A percentile compares a stretch with the other conserved stretches of the same genome.
Conservation (phyloP, 1,140 invertebrate species). For the Drosophila malerkotliana region DNA sequence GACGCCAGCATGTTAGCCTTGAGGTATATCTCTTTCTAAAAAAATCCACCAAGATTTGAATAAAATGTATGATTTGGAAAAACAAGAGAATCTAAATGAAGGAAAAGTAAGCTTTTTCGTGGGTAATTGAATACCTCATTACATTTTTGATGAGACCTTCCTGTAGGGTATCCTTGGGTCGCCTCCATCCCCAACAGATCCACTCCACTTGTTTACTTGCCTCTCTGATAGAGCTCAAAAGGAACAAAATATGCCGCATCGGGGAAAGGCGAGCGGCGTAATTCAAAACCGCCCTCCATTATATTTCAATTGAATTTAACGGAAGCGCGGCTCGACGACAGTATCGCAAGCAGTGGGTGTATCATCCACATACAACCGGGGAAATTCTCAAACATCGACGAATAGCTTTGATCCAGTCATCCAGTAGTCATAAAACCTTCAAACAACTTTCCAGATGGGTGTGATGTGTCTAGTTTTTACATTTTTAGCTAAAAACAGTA, state of each 20-base stretch:
- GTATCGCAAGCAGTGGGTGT: conserved; percentile 1
- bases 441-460: not conserved
- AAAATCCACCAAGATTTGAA: not conserved
- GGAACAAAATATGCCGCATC: conserved; percentile 6
- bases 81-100: no score
- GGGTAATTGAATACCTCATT: no score
- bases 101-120: no score
- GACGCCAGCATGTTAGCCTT: conserved; percentile 43
- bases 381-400: not conserved
- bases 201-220: conserved; percentile 30
- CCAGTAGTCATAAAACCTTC: not conserved
- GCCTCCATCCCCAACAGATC: not conserved
- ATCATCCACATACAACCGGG: conserved; percentile 4
- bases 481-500: not conserved
- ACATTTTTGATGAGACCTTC: no score
- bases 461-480: not conserved
- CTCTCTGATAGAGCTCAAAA: not conserved
- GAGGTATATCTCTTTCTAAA: not conserved
- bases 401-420: not conserved
- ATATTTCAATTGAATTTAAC: conserved; percentile 77
- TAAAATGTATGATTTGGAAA: no score
- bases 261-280: conserved; percentile 47
- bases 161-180: conserved; percentile 8
- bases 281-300: conserved; percentile 74
- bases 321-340: conserved; percentile 59